Conservation (phyloP, 1,140 invertebrate species). For the Dendroctonus ponderosae region DNA sequence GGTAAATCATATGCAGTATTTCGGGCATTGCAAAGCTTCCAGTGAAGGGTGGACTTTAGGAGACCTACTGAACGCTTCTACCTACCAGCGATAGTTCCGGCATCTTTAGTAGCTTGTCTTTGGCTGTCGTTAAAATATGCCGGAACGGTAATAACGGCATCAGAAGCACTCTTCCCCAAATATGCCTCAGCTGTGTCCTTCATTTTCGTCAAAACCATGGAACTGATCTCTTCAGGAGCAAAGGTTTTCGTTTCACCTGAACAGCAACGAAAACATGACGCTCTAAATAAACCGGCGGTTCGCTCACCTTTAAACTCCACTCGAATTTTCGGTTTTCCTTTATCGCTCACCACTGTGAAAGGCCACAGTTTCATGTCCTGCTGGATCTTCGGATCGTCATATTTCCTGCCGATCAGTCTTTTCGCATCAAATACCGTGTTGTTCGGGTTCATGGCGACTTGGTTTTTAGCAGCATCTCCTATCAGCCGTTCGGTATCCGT, state of each 20-base stretch:
- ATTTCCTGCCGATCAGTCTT: conserved; percentile 64
- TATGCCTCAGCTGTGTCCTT: conserved; percentile 61
- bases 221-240: conserved; percentile 73
- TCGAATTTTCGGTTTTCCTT: conserved; percentile 62
- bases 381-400: conserved; percentile 68
- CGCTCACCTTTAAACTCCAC: conserved; percentile 65
- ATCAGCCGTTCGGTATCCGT: conserved; percentile 78
- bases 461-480: conserved; percentile 59
- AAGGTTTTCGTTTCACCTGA: conserved; percentile 65
- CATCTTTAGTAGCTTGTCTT: conserved; percentile 68
- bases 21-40: too few species aligned
- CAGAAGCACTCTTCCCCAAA: conserved; percentile 51
- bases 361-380: conserved; percentile 68
- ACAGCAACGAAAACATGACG: background rate
- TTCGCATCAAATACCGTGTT: conserved; percentile 73
- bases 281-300: background rate
- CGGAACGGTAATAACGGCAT: conserved; percentile 60
- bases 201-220: conserved; percentile 65
- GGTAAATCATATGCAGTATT: too few species aligned
- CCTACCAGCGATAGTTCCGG: conserved; percentile 65
- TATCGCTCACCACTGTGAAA: conserved; percentile 63
- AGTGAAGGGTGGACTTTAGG: too few species aligned
- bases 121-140: conserved; percentile 72
- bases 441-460: conserved; percentile 65
- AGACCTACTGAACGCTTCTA: background rate